phyloP scores from a whole-genome alignment of 2,888 invertebrate genomes.

The Luffia ferchaultella region DNA sequence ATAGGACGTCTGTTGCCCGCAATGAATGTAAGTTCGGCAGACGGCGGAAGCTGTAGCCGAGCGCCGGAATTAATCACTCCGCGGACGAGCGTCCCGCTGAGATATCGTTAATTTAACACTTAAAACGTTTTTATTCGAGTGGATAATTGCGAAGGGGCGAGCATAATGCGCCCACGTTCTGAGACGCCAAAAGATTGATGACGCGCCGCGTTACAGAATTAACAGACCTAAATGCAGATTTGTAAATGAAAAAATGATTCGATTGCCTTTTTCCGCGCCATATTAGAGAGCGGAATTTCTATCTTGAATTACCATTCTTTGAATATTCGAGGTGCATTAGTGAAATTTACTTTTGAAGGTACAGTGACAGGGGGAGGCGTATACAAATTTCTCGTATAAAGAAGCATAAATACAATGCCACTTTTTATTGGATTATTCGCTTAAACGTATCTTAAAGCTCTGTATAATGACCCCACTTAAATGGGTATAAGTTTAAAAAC shows the following conservation, averaged over 20 bases:
- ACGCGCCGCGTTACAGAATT: constrained; percentile 50
- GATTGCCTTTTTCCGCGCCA: constrained; percentile 22
- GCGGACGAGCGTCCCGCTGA: constrained; percentile 18
- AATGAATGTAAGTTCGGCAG: not conserved
- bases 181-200: constrained; percentile 54
- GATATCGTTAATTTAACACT: constrained; percentile 64
- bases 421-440: not conserved
- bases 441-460: not conserved
- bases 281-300: not conserved
- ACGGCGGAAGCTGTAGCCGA: not conserved
- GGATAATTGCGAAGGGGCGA: constrained; percentile 56
- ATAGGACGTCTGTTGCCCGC: too few species aligned
- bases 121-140: constrained; percentile 62
- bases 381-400: not conserved
- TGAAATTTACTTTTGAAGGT: not conserved
- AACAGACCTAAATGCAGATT: constrained; percentile 49
- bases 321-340: not conserved
- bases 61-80: not conserved
- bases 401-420: not conserved
- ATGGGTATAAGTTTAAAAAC: constrained; percentile 27
- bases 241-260: constrained; percentile 38
- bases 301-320: not conserved
- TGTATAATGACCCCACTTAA: not conserved
- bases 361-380: not conserved
- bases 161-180: constrained; percentile 50